phyloP scores from a whole-genome alignment of 2,113 vertebrate species.

The Opisthocomus hoazin region DNA sequence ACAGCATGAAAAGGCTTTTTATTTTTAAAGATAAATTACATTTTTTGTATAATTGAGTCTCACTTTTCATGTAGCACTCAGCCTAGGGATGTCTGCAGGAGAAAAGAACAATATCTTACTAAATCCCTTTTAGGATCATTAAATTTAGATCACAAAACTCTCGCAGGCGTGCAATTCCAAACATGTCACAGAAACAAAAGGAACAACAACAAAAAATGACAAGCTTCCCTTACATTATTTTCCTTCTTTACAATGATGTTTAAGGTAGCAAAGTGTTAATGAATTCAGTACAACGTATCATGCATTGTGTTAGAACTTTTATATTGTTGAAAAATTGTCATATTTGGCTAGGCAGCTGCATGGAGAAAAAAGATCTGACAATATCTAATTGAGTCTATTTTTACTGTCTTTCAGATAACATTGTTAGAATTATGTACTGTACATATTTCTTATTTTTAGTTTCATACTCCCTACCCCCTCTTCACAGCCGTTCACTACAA shows the following conservation, averaged over 20 bases:
- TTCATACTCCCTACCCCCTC: constrained; percentile 23
- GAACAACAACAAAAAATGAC: constrained; percentile 66
- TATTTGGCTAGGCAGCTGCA: constrained; percentile 79
- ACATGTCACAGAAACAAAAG: constrained; percentile 74
- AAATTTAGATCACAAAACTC: constrained; percentile 78
- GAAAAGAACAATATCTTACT: constrained; percentile 74
- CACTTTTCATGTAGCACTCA: constrained; percentile 63
- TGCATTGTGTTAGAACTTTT: constrained; percentile 69
- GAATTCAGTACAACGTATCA: constrained; percentile 65
- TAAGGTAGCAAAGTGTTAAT: constrained; percentile 78
- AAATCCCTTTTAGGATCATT: constrained; percentile 76
- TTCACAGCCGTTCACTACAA: constrained; percentile 17
- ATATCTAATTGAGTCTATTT: constrained; percentile 80
- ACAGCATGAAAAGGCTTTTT: constrained; percentile 55
- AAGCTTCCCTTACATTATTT: constrained; percentile 68
- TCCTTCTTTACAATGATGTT: constrained; percentile 63
- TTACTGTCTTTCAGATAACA: constrained; percentile 70
- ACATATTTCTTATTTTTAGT: constrained; percentile 68
- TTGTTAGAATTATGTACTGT: constrained; percentile 74
- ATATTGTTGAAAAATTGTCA: constrained; percentile 78
- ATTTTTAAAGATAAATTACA: constrained; percentile 71
- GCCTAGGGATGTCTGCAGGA: constrained; percentile 61
- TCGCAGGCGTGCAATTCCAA: constrained; percentile 64
- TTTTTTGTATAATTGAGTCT: constrained; percentile 71
- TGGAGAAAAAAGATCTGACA: constrained; percentile 77